Evolutionary conservation across 2,113 vertebrate species (phyloP), one percentile per base, ranked within the genome.

Genomic region (Dipodomys ordii): DNA sequence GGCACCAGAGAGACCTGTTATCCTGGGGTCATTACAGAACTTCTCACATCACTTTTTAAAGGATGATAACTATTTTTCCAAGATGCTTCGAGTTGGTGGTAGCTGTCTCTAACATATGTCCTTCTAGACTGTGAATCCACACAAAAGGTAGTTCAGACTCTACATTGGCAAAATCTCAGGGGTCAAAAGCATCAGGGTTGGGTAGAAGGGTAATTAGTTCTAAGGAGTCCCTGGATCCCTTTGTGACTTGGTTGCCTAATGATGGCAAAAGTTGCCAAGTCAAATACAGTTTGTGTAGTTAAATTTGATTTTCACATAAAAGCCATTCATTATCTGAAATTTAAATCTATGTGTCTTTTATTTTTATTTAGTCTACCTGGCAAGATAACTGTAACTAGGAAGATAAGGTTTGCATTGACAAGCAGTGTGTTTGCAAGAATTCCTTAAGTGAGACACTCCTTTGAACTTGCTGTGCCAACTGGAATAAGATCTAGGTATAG

Each of bases 1-100:
- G 28, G 68, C 79, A 78, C 53, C 79, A 96, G 87, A 87, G 77
- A 89, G 76, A 35, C 25, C 83, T 67, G 82, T 27, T 35, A 86
- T 71, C 46, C 64, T 53, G 91, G 8, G 35, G 72, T 27, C n/a
- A 82, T 74, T 19, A 4, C 7, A 53, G 11, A 44, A 68, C 7
- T 79, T 10, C 27, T 1, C 12, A 62, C 22, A 6, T 82, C 20
- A 79, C 35, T 65, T 81, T 64, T n/a, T 15, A 81, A 35, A 27
- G 0, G 46, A 23, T 13, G 18, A 23, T 22, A 25, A 64, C 11
- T 35, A 9, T 80, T 81, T 85, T 6, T 71, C 5, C 20, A 44
- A 20, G 11, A 67, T 19, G 0, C 15, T 6, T 57, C 25, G n/a
- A 4, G 1, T 39, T 60, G 39, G 22, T 19, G 57, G n/a, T 22